These are phyloP conservation scores for Cosmopolites sordidus DNA, from an alignment of 2,888 invertebrate species.

Conservation along the genomic window DNA sequence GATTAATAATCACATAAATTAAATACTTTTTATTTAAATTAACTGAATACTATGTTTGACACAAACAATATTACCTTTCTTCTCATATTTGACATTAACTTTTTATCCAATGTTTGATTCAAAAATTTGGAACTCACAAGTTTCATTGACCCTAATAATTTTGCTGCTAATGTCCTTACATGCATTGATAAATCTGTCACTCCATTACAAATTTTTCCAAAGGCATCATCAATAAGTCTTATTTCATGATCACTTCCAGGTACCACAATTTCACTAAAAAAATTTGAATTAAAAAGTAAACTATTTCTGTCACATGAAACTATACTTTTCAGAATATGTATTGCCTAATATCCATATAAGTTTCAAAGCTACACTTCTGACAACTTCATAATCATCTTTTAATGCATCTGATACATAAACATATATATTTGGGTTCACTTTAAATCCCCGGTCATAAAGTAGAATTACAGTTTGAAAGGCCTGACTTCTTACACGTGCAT, in stretches of 20 bases:
- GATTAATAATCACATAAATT: neutral
- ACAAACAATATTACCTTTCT: slow-evolving; percentile 53
- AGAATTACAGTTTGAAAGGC: slow-evolving; percentile 83
- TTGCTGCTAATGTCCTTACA: slow-evolving; percentile 80
- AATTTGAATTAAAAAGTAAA: slow-evolving; percentile 10
- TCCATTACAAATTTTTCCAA: slow-evolving; percentile 89
- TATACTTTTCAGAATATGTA: slow-evolving; percentile 80
- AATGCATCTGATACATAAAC: slow-evolving; percentile 58
- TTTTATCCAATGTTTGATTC: slow-evolving; percentile 95
- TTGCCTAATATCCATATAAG: slow-evolving; percentile 82
- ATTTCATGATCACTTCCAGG: slow-evolving; percentile 78
- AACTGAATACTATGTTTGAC: too few relatives aligned
- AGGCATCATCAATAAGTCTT: slow-evolving; percentile 91
- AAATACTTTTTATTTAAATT: too few relatives aligned
- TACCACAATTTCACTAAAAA: slow-evolving; percentile 61
- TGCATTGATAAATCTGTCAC: slow-evolving; percentile 89
- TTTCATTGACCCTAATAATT: slow-evolving; percentile 80
- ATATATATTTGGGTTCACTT: slow-evolving; percentile 69
- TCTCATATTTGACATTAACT: slow-evolving; percentile 92
- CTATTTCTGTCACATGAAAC: too few relatives aligned
- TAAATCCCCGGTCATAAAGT: slow-evolving; percentile 76
- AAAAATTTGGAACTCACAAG: slow-evolving; percentile 85
- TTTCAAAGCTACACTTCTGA: slow-evolving; percentile 60
- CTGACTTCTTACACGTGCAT: slow-evolving; percentile 85
- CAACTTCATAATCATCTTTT: slow-evolving; percentile 43